Conservation (phyloP, 2,113 vertebrate genomes). For the Cololabis saira region DNA sequence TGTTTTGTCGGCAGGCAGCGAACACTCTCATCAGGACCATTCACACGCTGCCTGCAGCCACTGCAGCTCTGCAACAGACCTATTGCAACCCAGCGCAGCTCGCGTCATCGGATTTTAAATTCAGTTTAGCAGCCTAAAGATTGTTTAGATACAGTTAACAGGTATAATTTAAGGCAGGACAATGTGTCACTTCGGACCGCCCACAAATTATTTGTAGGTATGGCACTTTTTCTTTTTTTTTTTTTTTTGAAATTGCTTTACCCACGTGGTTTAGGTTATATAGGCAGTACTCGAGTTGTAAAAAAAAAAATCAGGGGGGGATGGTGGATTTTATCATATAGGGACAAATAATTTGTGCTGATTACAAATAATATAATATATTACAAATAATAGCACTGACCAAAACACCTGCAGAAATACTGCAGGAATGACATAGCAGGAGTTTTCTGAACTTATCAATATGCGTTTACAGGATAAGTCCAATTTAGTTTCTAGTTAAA, state of each 20-base stretch:
- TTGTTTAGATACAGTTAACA: slow-evolving; percentile 26
- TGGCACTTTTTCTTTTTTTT: neutral
- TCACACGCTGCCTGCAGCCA: slow-evolving; percentile 39
- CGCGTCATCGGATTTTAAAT: slow-evolving; percentile 38
- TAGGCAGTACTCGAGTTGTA: no score
- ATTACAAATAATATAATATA: no score
- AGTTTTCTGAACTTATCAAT: no score
- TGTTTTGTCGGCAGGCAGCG: slow-evolving; percentile 67
- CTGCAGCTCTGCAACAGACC: slow-evolving; percentile 56
- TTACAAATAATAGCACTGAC: no score
- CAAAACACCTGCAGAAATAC: no score
- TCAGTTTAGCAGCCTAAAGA: slow-evolving; percentile 18
- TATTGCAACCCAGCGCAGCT: slow-evolving; percentile 42
- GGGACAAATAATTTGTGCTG: no score
- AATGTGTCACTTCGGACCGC: slow-evolving; percentile 29
- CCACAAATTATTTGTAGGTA: slow-evolving; percentile 17
- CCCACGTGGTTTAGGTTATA: slow-evolving; percentile 18
- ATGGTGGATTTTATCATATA: no score
- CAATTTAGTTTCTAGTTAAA: no score
- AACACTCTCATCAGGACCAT: slow-evolving; percentile 75
- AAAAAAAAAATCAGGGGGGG: no score
- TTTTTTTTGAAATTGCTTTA: slow-evolving; percentile 1
- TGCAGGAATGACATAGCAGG: no score
- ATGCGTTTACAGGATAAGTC: no score
- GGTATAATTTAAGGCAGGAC: slow-evolving; percentile 19